phyloP scores from a whole-genome alignment of 2,888 invertebrate species.

The Tipula helvola region DNA sequence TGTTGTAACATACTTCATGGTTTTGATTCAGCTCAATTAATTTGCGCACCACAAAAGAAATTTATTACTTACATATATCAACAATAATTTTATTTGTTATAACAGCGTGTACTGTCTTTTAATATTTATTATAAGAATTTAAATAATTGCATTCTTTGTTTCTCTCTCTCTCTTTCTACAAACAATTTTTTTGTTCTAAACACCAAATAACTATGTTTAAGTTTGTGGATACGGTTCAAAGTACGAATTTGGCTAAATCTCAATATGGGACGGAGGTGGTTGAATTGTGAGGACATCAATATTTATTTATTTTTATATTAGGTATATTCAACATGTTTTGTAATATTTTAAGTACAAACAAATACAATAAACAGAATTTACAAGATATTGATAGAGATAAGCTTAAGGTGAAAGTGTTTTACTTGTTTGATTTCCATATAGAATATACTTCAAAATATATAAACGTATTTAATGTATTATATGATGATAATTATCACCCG shows the following conservation, averaged over 20 bases:
- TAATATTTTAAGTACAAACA: not conserved
- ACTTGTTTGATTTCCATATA: not conserved
- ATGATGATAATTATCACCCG: no score
- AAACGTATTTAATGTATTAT: no score
- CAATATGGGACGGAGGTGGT: no score
- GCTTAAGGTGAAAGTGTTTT: not conserved
- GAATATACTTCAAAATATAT: no score
- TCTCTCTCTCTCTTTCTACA: no score
- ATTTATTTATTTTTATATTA: no score
- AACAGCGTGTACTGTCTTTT: slow-evolving; percentile 10
- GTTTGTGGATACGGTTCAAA: no score
- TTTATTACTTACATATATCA: not conserved
- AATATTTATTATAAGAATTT: slow-evolving; percentile 5
- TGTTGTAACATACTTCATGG: slow-evolving; percentile 85
- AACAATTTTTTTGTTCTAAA: no score
- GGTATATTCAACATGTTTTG: not conserved
- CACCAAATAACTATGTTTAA: no score
- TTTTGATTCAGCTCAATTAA: slow-evolving; percentile 76
- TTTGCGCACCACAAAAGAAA: slow-evolving; percentile 15
- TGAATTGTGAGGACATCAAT: no score
- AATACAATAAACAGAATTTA: not conserved
- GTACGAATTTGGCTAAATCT: no score
- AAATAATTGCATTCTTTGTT: slow-evolving; percentile 5
- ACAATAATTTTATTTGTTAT: not conserved
- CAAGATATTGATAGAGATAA: not conserved